Base-by-base conservation (phyloP, 2,113 vertebrate species). In the Anarhynchus alexandrinus region DNA sequence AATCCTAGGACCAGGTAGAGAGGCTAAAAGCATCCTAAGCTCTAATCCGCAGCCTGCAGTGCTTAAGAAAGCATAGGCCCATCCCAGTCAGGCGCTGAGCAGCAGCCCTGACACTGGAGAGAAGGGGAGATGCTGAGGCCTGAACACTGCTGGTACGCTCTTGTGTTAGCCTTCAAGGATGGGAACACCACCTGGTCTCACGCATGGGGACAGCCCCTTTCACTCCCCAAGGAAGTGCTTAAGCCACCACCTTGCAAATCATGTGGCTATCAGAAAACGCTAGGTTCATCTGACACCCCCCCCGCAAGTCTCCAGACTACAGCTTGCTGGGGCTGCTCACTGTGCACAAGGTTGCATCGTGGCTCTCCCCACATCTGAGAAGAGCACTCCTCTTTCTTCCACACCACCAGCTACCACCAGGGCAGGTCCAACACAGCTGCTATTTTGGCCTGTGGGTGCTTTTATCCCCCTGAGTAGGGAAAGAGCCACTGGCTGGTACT, bases 271-370 rank as follows among this genome's bases (percentile, higher is more conserved):
- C 38, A 26, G 20, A 22, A 42, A n/a, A 16, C 2, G 2, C 30
- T 3, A 22, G 43, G 30, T 13, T 29, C 0, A 2, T 6, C 22
- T 42, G 52, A 40, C 27, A 25, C 20, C 2, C 26, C 52, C 2
- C 2, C 29, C 27, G n/a, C n/a, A 12, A 11, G 29, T 10, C 42
- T 51, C 45, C 52, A 27, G 45, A 1, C 9, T 14, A 1, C 69
- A 42, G 29, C 34, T 34, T 20, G 38, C 81, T 26, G 65, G 45
- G 65, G 45, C 34, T 59, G 77, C 55, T 58, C 21, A 1, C 66
- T 10, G 22, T 2, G 26, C 71, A 17, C 17, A 19, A 19, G 34
- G 18, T 3, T 36, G 12, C 7, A 3, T 21, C 51, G 62, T 5
- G 6, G 11, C 45, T 61, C 36, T 45, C 61, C 57, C 62, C 40